Base-by-base conservation (phyloP, 2,113 vertebrate genomes). In the Pipa parva region DNA sequence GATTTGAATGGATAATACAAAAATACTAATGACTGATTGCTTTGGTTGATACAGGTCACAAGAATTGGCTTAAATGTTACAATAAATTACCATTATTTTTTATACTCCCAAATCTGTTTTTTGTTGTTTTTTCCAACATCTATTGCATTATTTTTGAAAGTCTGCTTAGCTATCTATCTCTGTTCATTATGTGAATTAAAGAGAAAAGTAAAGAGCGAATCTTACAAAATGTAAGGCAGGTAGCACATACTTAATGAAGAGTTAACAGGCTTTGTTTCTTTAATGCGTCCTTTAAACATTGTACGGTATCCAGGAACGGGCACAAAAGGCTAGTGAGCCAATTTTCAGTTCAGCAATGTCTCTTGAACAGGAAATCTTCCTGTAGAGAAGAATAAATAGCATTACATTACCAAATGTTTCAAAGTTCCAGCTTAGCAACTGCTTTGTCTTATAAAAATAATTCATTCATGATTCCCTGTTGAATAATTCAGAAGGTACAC, bases 371-470 rank as follows among this genome's bases (percentile, higher is more conserved):
- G 79, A 80, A 79, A 65, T 59, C 83, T 82, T 86, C 87, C 83
- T 79, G 82, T 77, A 77, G 80, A 86, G 85, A 87, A 81, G 80
- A 69, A 68, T 76, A 87, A 91, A 81, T 73, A 88, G 81, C 77
- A 81, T 74, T 83, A 85, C 90, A 93, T 97, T 93, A 89, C 89
- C 93, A 79, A 73, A 78, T 81, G 77, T 74, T 73, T 73, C 71
- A 87, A 84, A 79, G 81, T 79, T 83, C 77, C 78, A 92, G 83
- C 96, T 94, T 96, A 95, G 95, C 93, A 97, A 98, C 95, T 90
- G 92, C 90, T 95, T 95, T 93, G 92, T 94, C 78, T 78, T 76
- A 77, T 71, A 78, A 86, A 90, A 85, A 78, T 84, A 79, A 80
- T 84, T 89, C 85, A 79, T 77, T 79, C 72, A 61, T 83, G 72